Conservation (phyloP, 2,797 vertebrate species). For the Diplodus puntazzo region DNA sequence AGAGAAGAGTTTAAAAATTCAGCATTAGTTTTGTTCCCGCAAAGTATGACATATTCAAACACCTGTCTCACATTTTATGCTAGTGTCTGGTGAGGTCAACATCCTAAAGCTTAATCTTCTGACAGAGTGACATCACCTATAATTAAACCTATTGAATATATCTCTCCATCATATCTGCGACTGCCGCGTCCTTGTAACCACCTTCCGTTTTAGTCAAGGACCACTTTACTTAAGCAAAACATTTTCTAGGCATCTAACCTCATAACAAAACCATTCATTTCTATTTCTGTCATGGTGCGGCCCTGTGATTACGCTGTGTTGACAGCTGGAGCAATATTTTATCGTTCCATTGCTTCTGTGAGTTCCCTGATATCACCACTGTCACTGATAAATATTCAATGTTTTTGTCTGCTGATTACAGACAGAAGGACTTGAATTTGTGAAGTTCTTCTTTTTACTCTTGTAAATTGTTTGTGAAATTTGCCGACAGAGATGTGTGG, state of each 20-base stretch:
- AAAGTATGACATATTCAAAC: neutral
- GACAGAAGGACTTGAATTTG: neutral
- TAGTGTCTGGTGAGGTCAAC: neutral
- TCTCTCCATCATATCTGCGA: neutral
- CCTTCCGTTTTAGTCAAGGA: neutral
- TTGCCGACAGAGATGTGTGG: neutral
- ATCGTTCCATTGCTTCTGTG: neutral
- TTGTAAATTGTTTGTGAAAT: neutral
- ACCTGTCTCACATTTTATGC: neutral
- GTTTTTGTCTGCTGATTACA: neutral
- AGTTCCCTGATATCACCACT: neutral
- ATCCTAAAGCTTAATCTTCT: neutral
- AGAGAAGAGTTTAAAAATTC: neutral
- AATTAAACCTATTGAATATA: neutral
- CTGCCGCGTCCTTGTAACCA: neutral
- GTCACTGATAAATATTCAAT: neutral
- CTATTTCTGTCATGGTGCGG: neutral
- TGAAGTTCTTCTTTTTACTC: neutral
- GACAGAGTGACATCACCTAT: neutral
- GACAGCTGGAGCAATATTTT: conserved; percentile 12
- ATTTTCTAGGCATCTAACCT: neutral
- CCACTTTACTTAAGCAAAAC: neutral
- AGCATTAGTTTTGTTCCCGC: neutral
- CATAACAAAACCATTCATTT: neutral
- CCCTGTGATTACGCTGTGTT: neutral